Base-by-base conservation (phyloP, 64 coral and sea anemone species). In the Platygyra sinensis region DNA sequence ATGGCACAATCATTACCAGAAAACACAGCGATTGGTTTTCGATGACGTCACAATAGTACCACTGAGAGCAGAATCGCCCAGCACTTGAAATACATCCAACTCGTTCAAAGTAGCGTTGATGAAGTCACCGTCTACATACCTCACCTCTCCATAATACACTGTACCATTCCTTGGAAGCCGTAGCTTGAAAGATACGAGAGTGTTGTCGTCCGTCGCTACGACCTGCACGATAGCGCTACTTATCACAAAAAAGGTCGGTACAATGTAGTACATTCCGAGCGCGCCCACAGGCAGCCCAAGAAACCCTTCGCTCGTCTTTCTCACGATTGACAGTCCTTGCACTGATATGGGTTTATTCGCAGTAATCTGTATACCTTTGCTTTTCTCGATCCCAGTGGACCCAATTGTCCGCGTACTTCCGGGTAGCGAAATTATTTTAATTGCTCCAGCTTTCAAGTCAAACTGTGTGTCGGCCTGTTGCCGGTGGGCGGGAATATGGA, bases 1-100 rank as follows among this genome's bases (percentile, higher is more conserved):
- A 81, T 86, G 17, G 93, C 78, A 69, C 96, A 98, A 18, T 98
- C 96, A 62, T 88, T 80, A 24, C 96, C 96, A 14, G 93, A 93
- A 77, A 90, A 98, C 20, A 98, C 93, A 3, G 96, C 92, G 24
- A 98, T 67, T 7, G 88, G 90, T 62, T 93, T n/a, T 93, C 24
- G 69, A 30, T 12, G 93, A 93, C 12, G 72, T 80, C 28, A 98
- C 86, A 0, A 59, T 80, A 0, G 93, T 98, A 0, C 96, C 96
- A 10, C 87, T 95, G 0, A 98, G 74, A 73, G 91, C 90, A 13
- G 31, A 25, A 24, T 77, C 72, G 8, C 62, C 90, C 25, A 76
- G 73, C 0, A 94, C 30, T 60, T 94, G 93, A 86, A 94, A 94
- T 30, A 89, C 73, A 6, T 94, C 87, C 3, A 78, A 88, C 15